Evolutionary conservation across 53 echinoderm and acorn worm genomes (phyloP).

Genomic region (Stichopus horrens): DNA sequence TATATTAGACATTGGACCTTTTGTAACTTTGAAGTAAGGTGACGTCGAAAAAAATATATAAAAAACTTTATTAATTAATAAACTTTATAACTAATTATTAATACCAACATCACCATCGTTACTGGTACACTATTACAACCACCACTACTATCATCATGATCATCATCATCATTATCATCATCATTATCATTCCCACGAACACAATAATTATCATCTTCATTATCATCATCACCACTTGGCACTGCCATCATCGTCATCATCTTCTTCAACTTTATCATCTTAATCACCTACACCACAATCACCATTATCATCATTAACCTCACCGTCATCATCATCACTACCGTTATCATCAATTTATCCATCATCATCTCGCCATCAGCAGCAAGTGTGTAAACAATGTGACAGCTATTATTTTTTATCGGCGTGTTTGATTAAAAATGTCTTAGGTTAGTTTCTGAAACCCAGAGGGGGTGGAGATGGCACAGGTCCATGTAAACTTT

Average conservation of each 20-base stretch:
- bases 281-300: not conserved
- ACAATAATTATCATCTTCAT: not conserved
- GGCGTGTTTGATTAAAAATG: too few species aligned
- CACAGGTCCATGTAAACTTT: too few species aligned
- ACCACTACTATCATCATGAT: not conserved
- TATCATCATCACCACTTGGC: not conserved
- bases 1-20: too few species aligned
- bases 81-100: too few species aligned
- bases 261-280: not conserved
- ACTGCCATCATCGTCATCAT: not conserved
- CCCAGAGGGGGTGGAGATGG: too few species aligned
- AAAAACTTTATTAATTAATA: too few species aligned
- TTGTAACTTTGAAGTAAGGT: too few species aligned
- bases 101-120: not conserved
- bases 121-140: not conserved
- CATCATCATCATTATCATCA: slow-evolving; percentile 7
- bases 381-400: too few species aligned
- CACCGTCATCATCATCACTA: not conserved
- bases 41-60: too few species aligned
- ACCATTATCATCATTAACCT: not conserved
- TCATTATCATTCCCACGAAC: not conserved
- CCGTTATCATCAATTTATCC: not conserved
- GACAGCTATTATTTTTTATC: too few species aligned
- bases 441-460: too few species aligned
- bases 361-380: not conserved